Base-by-base conservation (phyloP, 2,888 invertebrate species). In the Lamellibrachia satsuma region DNA sequence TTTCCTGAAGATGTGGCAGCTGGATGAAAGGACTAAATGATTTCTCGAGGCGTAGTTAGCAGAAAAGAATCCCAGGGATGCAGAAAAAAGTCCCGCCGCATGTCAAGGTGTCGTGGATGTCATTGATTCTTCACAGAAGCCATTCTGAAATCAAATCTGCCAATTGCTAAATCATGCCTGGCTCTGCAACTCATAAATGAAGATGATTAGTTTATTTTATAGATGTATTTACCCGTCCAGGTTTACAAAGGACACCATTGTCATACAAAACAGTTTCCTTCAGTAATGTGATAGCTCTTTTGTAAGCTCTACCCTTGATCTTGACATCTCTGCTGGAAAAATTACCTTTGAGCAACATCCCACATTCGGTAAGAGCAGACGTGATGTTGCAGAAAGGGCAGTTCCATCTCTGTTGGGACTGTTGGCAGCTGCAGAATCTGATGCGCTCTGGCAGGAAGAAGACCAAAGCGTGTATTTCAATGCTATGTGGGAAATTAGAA, bases 31-130 rank as follows among this genome's bases (percentile, higher is more conserved):
- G 22, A 75, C 75, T 75, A 75, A n/a, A 3, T 75, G 22, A 75
- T 75, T 75, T 75, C 75, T 75, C n/a, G 75, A 22, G 75, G 75
- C n/a, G 22, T 75, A 75, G 75, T 75, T 75, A 75, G n/a, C 75
- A 75, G n/a, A 75, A 75, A 75, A n/a, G 75, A 75, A 75, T 75
- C 22, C n/a, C 75, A 22, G 22, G n/a, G 75, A 75, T n/a, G 15
- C 15, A 22, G 75, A 75, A 75, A 75, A n/a, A 75, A 22, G 75
- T 22, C n/a, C 6, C 22, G 15, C 1, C 75, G 4, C 15, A 22
- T 75, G 75, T 75, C 75, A 75, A 75, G 75, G 75, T 75, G 7
- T 75, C 75, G 6, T 75, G 15, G 22, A 4, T 75, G 15, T 75
- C 75, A 75, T 75, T 75, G 75, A 75, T 75, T 75, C 75, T 75